Base-by-base conservation (phyloP, 2,888 invertebrate species). In the Hoplodrina blanda region DNA sequence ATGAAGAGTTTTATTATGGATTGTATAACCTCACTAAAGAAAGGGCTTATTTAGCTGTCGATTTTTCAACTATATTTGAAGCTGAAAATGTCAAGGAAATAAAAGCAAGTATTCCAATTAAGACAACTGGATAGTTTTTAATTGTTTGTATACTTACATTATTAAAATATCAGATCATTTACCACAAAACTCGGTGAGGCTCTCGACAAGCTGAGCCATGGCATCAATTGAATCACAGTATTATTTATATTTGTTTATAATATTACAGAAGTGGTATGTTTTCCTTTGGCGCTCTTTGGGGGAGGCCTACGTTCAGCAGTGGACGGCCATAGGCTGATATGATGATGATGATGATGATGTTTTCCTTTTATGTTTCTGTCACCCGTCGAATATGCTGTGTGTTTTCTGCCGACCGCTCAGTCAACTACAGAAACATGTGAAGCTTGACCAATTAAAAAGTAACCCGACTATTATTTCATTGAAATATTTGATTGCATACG, bases 21-120 rank as follows among this genome's bases (percentile, higher is more conserved):
- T 74, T 93, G 87, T 64, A 62, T 46, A 59, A 81, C 49, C 76
- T 92, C 64, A 78, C 72, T 3, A 78, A 20, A n/a, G 75, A 78
- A 15, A 84, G 88, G 49, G 69, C 81, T 0, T 91, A 89, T 69
- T 13, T 55, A 6, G 50, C 83, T 2, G 54, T 87, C 4, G 91
- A 93, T 62, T 86, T 93, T 33, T 78, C 85, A 17, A 82, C 87
- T 2, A 75, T 92, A 44, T 88, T 92, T 52, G 74, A 80, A 10
- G 49, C 76, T 10, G 69, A 80, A 46, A 82, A 88, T 44, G 37
- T 11, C 3, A 53, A 70, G 15, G 86, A 87, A 30, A 76, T 89
- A 8, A 86, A 83, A 73, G 92, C 91, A 80, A 87, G 82, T 70
- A 49, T n/a, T 11, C 10, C 6, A 78, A 30, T 3, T 0, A 19